Percentiles rank a stretch among this genome's conserved stretches.
phyloP scores from a whole-genome alignment of 2,113 vertebrate species.

The Paramormyrops kingsleyae region DNA sequence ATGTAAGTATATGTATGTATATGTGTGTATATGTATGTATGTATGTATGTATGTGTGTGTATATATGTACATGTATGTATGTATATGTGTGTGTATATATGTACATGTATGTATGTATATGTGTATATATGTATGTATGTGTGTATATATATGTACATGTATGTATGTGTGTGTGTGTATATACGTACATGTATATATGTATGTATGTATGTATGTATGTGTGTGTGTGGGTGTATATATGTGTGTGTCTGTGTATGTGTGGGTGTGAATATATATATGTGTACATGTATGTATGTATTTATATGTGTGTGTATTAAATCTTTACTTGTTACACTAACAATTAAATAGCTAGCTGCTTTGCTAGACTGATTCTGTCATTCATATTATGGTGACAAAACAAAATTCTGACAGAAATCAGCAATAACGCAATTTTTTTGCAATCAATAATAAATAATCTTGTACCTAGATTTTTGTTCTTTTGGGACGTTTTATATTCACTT shows the following conservation, averaged over 20 bases:
- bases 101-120: too few relatives aligned
- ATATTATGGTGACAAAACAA: not conserved
- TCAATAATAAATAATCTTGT: not conserved
- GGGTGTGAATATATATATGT: too few relatives aligned
- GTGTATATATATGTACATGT: not conserved
- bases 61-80: not conserved
- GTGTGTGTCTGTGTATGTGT: too few relatives aligned
- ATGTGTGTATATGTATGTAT: too few relatives aligned
- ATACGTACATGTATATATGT: not conserved
- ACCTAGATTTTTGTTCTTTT: not conserved
- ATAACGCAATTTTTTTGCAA: not conserved
- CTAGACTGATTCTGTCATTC: not conserved
- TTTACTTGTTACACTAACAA: not conserved
- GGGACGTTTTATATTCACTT: not conserved
- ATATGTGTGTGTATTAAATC: not conserved
- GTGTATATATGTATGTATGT: not conserved
- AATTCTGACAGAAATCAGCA: not conserved
- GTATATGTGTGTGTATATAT: not conserved
- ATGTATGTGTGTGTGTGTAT: not conserved
- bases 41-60: not conserved
- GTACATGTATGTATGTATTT: not conserved
- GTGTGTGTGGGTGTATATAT: fast-evolving
- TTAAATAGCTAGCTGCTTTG: not conserved
- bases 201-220: too few relatives aligned
- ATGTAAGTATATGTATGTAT: not conserved